Conservation (phyloP, 1,140 invertebrate species). For the Schlechtendalia chinensis region DNA sequence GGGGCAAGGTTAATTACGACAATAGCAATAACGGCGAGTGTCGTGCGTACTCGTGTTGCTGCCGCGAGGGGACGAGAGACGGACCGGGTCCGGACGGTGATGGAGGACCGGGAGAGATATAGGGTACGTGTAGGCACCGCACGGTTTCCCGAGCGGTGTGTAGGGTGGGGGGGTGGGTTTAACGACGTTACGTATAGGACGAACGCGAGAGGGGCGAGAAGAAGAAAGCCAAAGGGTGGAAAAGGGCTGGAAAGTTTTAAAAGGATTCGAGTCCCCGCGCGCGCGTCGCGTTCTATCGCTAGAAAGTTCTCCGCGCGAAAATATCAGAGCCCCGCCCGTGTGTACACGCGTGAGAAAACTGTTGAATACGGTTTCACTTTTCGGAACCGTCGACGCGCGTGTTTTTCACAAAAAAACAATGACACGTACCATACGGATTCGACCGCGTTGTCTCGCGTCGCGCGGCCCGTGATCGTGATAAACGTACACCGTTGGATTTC, state of each 20-base stretch:
- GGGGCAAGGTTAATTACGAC: slow-evolving; percentile 31
- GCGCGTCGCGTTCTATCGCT: background rate
- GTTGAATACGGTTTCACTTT: slow-evolving; percentile 11
- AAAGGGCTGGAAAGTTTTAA: slow-evolving; percentile 34
- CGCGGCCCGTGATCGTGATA: too few relatives aligned
- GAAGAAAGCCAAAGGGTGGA: background rate
- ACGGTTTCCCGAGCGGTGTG: too few relatives aligned
- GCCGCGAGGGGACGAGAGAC: too few relatives aligned
- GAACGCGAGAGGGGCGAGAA: too few relatives aligned
- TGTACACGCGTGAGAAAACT: background rate
- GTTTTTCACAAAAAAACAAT: too few relatives aligned
- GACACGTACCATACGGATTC: too few relatives aligned
- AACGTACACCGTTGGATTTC: too few relatives aligned
- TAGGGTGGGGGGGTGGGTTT: background rate
- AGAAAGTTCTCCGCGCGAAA: background rate
- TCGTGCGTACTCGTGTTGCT: too few relatives aligned
- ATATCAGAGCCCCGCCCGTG: slow-evolving; percentile 1
- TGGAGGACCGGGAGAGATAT: too few relatives aligned
- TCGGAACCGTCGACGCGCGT: slow-evolving; percentile 4
- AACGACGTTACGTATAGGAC: background rate
- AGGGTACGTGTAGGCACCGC: too few relatives aligned
- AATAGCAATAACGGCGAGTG: slow-evolving; percentile 35
- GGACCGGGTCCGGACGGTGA: too few relatives aligned
- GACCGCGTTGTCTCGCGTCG: too few relatives aligned
- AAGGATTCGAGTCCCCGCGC: slow-evolving; percentile 1